Evolutionary conservation across 92 coral and sea anemone species (phyloP).

Genomic region (Actinostola sp.): DNA sequence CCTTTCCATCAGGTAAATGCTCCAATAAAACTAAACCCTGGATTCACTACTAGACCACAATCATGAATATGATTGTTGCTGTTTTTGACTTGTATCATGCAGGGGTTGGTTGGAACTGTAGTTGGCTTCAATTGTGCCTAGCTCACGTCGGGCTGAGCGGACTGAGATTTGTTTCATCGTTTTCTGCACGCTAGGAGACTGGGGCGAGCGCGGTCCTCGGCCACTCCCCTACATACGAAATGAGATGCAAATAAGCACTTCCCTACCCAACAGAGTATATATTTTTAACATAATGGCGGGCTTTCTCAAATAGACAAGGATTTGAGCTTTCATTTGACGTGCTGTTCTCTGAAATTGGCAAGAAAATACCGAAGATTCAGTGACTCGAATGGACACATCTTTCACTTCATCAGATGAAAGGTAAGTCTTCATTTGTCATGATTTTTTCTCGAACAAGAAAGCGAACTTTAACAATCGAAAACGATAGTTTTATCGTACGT

Average conservation of each 20-base stretch:
- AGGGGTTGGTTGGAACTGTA: too few relatives aligned
- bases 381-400: conserved; percentile 9
- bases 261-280: conserved; percentile 20
- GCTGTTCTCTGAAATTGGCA: too few relatives aligned
- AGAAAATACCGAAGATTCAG: too few relatives aligned
- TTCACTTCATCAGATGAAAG: conserved; percentile 13
- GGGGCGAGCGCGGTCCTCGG: conserved; percentile 28
- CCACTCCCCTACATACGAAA: conserved; percentile 20
- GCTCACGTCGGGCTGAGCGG: too few relatives aligned
- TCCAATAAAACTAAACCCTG: conserved; percentile 35
- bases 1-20: conserved; percentile 39
- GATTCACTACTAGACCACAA: conserved; percentile 28
- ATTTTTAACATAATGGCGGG: conserved; percentile 14
- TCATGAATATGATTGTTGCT: conserved; percentile 39
- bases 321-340: too few relatives aligned
- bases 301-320: too few relatives aligned
- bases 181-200: conserved; percentile 9
- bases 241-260: conserved; percentile 11
- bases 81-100: too few relatives aligned
- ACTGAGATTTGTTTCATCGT: neutral
- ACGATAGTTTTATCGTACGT: conserved; percentile 19
- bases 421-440: conserved; percentile 11
- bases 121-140: too few relatives aligned
- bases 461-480: conserved; percentile 3
- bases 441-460: too few relatives aligned